These are phyloP conservation scores for Hydropsyche tenuis DNA, from an alignment of 1,140 invertebrate genomes.

Conservation along the genomic window DNA sequence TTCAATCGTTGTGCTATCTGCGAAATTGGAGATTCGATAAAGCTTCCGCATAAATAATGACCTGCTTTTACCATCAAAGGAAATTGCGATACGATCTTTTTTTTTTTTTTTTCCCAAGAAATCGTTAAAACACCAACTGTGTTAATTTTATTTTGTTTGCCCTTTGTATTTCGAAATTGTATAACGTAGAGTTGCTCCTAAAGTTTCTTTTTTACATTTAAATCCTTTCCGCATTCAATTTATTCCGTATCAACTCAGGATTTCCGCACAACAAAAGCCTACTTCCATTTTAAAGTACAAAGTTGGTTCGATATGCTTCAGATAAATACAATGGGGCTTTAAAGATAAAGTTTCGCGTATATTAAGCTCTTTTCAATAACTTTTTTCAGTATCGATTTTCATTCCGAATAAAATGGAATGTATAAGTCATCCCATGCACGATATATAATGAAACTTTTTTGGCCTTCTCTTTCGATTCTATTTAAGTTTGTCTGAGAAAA, in stretches of 20 bases:
- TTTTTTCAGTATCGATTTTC: too few species aligned
- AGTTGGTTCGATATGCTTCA: slow-evolving; percentile 6
- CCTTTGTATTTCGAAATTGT: too few species aligned
- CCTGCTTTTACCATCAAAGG: not conserved
- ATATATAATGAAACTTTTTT: too few species aligned
- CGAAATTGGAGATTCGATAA: not conserved
- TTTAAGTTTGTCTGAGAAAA: too few species aligned
- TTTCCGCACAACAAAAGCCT: not conserved
- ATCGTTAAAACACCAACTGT: too few species aligned
- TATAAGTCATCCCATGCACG: too few species aligned
- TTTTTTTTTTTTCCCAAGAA: not conserved
- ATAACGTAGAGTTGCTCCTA: too few species aligned
- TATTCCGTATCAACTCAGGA: not conserved
- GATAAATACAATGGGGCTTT: slow-evolving; percentile 8
- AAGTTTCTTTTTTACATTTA: too few species aligned
- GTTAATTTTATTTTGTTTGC: too few species aligned
- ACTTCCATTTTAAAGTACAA: not conserved
- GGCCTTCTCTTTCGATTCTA: too few species aligned
- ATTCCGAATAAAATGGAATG: too few species aligned
- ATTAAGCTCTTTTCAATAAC: not conserved
- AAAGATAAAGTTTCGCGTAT: not conserved
- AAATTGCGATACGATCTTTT: not conserved
- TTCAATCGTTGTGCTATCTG: not conserved
- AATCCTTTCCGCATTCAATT: not conserved
- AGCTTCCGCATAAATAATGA: not conserved